phyloP scores from a whole-genome alignment of 1,140 invertebrate species.

The Cydia fagiglandana region DNA sequence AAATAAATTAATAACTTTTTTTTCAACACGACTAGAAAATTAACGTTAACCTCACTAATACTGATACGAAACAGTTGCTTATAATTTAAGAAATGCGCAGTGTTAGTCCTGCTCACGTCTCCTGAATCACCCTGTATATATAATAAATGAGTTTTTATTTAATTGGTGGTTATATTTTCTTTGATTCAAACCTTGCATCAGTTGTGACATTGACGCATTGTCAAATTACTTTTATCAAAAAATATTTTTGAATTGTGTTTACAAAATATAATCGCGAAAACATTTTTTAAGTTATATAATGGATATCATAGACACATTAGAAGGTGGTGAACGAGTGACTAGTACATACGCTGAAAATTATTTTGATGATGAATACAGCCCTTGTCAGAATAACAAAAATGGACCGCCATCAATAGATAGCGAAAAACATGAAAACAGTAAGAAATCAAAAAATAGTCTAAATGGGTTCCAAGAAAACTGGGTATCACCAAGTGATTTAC shows the following conservation, averaged over 20 bases:
- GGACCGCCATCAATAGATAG: constrained; percentile 9
- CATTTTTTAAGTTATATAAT: neutral
- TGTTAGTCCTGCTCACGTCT: too few species aligned
- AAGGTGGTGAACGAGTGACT: constrained; percentile 49
- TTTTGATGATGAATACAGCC: constrained; percentile 49
- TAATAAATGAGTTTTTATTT: too few species aligned
- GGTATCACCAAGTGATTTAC: constrained; percentile 67
- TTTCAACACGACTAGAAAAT: too few species aligned
- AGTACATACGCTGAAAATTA: constrained; percentile 67
- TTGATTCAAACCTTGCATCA: too few species aligned
- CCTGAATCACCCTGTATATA: too few species aligned
- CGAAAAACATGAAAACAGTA: neutral
- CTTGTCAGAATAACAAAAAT: constrained; percentile 29
- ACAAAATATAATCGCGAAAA: neutral
- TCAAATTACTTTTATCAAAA: constrained; percentile 36
- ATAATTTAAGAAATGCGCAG: too few species aligned
- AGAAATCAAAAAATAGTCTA: neutral
- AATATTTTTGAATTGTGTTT: constrained; percentile 49
- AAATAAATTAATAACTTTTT: too few species aligned
- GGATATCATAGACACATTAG: constrained; percentile 46
- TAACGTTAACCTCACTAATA: too few species aligned
- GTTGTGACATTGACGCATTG: too few species aligned
- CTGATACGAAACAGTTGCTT: too few species aligned
- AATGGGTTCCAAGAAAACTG: constrained; percentile 42
- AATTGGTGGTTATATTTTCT: too few species aligned